Percentiles rank a stretch among this genome's conserved stretches.
These are phyloP conservation scores for Ochropacha duplaris DNA, from an alignment of 2,888 invertebrate species.

Conservation along the genomic window DNA sequence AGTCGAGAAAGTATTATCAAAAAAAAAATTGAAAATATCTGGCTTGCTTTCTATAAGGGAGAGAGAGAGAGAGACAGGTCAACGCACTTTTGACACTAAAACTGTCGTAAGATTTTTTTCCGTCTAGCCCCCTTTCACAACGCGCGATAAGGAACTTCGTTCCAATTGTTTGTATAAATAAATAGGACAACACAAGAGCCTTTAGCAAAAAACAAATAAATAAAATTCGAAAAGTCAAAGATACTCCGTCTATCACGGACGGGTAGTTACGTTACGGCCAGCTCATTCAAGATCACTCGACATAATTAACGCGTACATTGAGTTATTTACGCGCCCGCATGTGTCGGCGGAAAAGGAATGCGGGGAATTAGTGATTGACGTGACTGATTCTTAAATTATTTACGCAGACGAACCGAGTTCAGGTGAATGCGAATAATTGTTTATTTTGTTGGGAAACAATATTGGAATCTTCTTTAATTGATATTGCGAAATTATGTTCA, in stretches of 20 bases:
- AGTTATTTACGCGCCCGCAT: constrained; percentile 80
- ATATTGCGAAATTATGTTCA: too few relatives aligned
- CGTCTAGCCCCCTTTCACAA: too few relatives aligned
- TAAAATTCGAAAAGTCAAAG: constrained; percentile 55
- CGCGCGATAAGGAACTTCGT: too few relatives aligned
- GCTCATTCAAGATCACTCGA: constrained; percentile 72
- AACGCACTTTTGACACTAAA: too few relatives aligned
- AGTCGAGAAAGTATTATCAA: too few relatives aligned
- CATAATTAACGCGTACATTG: constrained; percentile 73
- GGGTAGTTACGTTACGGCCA: constrained; percentile 30
- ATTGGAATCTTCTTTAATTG: neutral
- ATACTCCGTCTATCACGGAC: constrained; percentile 56
- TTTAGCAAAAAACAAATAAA: constrained; percentile 32
- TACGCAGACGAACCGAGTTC: constrained; percentile 33
- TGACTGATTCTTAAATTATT: constrained; percentile 49
- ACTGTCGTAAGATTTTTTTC: too few relatives aligned
- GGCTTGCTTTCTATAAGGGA: too few relatives aligned
- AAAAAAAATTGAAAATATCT: too few relatives aligned
- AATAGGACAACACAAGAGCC: neutral
- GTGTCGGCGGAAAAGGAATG: constrained; percentile 62
- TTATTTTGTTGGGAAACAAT: neutral
- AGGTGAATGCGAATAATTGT: constrained; percentile 1
- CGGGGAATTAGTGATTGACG: constrained; percentile 47
- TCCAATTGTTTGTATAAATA: too few relatives aligned
- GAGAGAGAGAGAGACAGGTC: too few relatives aligned